phyloP scores from a whole-genome alignment of 1,140 invertebrate species.

The Adoxophyes honmai region DNA sequence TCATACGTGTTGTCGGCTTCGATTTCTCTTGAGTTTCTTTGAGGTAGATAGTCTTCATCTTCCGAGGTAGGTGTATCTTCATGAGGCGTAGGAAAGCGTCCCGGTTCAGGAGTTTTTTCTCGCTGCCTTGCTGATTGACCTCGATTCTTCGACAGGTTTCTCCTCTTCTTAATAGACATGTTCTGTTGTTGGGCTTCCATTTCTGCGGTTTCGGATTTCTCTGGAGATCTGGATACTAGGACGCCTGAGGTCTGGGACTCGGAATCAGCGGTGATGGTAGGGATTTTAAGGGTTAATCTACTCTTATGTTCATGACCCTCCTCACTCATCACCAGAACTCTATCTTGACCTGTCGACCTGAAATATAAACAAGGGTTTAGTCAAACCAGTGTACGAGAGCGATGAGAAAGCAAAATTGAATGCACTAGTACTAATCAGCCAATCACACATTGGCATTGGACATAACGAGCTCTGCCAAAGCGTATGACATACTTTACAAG shows the following conservation, averaged over 20 bases:
- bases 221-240: slow-evolving; percentile 30
- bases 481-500: slow-evolving; percentile 34
- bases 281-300: slow-evolving; percentile 38
- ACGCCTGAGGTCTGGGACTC: slow-evolving; percentile 53
- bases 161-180: slow-evolving; percentile 68
- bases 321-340: slow-evolving; percentile 42
- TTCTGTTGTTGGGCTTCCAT: slow-evolving; percentile 67
- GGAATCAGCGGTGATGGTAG: slow-evolving; percentile 52
- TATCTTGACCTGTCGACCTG: slow-evolving; percentile 32
- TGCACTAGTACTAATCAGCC: background rate
- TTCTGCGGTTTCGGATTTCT: slow-evolving; percentile 38
- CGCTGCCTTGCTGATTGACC: slow-evolving; percentile 66
- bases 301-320: slow-evolving; percentile 32
- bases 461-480: slow-evolving; percentile 35
- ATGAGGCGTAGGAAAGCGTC: slow-evolving; percentile 49
- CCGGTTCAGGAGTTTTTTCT: slow-evolving; percentile 79
- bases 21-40: slow-evolving; percentile 58
- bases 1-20: slow-evolving; percentile 72
- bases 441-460: slow-evolving; percentile 35
- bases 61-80: slow-evolving; percentile 73
- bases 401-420: slow-evolving; percentile 4
- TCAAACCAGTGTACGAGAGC: background rate
- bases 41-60: slow-evolving; percentile 58
- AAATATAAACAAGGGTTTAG: slow-evolving; percentile 34
- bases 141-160: slow-evolving; percentile 76